Evolutionary conservation across 2,888 invertebrate genomes (phyloP).

Genomic region (Lepas anatifera): DNA sequence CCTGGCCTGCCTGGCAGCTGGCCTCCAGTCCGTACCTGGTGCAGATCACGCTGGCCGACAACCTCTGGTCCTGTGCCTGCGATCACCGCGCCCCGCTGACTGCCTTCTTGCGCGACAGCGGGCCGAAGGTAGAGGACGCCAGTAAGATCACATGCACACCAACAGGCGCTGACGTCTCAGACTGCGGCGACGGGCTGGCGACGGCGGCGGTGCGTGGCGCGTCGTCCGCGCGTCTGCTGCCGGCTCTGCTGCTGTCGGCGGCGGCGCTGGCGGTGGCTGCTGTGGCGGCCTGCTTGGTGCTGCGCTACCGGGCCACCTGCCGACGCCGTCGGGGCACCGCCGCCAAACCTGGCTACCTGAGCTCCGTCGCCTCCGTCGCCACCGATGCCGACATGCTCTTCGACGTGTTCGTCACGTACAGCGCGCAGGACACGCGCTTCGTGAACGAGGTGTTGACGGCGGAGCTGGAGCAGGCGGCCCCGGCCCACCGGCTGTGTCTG

Average conservation of each 20-base stretch:
- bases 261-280: slow-evolving; percentile 39
- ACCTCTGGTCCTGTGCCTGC: slow-evolving; percentile 87
- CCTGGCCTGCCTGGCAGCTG: slow-evolving; percentile 77
- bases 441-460: slow-evolving; percentile 78
- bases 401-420: slow-evolving; percentile 92
- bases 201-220: slow-evolving; percentile 42
- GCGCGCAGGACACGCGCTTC: slow-evolving; percentile 82
- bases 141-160: slow-evolving; percentile 61
- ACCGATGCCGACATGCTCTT: slow-evolving; percentile 48
- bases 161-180: slow-evolving; percentile 20
- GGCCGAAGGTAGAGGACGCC: slow-evolving; percentile 68
- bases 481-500: slow-evolving; percentile 67
- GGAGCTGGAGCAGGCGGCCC: slow-evolving; percentile 67
- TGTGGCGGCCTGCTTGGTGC: slow-evolving; percentile 59
- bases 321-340: slow-evolving; percentile 25
- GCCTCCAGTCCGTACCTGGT: slow-evolving; percentile 66
- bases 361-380: neutral
- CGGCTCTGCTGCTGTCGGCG: slow-evolving; percentile 62
- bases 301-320: slow-evolving; percentile 51
- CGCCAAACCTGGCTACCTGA: neutral
- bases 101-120: slow-evolving; percentile 62
- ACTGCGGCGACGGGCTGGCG: slow-evolving; percentile 33
- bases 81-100: slow-evolving; percentile 60
- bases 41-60: slow-evolving; percentile 69
- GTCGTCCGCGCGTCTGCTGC: slow-evolving; percentile 66